Evolutionary conservation across 1,140 invertebrate genomes (phyloP).

Genomic region (Rhopalosiphum maidis): DNA sequence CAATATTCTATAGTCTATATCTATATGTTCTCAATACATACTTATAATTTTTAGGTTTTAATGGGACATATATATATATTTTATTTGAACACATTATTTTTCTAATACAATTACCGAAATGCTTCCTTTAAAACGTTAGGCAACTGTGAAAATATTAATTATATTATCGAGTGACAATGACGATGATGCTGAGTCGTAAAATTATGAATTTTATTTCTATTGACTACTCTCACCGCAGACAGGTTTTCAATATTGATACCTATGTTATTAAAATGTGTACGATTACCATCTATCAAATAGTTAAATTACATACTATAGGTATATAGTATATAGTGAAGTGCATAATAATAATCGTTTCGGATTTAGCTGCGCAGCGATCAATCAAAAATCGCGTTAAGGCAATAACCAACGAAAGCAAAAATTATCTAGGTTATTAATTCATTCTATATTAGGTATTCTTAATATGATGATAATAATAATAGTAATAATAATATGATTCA

Average conservation of each 20-base stretch:
- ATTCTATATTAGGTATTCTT: not conserved
- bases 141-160: not conserved
- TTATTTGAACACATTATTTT: not conserved
- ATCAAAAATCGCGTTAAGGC: not conserved
- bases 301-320: not conserved
- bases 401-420: not conserved
- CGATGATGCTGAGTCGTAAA: not conserved
- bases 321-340: not conserved
- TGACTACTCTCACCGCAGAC: not conserved
- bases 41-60: not conserved
- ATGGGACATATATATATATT: not conserved
- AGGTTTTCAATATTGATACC: not conserved
- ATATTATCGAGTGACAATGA: not conserved
- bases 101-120: not conserved
- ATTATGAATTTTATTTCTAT: not conserved
- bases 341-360: not conserved
- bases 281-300: not conserved
- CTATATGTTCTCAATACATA: no score
- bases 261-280: no score
- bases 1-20: no score
- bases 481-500: no score
- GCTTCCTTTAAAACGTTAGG: not conserved
- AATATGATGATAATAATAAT: not conserved
- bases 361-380: not conserved
- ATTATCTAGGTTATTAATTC: not conserved